Evolutionary conservation across 2,888 invertebrate species (phyloP), one percentile per base, ranked within the genome.

Genomic region (Patella pellucida): DNA sequence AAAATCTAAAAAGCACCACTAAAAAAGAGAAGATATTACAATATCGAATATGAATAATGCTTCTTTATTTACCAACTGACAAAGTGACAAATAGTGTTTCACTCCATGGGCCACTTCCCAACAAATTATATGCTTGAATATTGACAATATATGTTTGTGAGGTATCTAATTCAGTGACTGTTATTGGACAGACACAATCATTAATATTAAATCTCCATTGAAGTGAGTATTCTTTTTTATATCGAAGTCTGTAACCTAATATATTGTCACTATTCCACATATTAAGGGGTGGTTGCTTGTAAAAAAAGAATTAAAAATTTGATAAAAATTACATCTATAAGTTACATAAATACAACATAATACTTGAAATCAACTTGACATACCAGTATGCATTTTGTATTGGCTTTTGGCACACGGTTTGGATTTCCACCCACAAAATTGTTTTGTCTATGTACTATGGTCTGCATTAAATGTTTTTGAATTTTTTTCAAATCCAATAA

Each of bases 41-140:
- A 41, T 41, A 62, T 23, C 15, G 52, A 71, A 16, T 41, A 67
- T 16, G 56, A 23, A 69, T 68, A 56, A 27, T 11, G 41, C 23
- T 27, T 52, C 19, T 12, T 4, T 16, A 12, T 67, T 67, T 85
- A 87, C 87, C 86, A 52, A 86, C 81, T 71, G 87, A 86, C 52
- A 87, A 73, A 78, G 81, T 84, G 52, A 83, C 73, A n/a, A 82
- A 78, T 9, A 68, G 69, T 16, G 79, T 79, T 1, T 69, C 51
- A 71, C 85, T 84, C 83, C 82, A 84, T 0, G 84, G 81, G 14
- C 99, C 98, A 3, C 96, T 95, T 0, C 98, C 98, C 92, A 97
- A 96, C 84, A 97, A 96, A 90, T 99, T 99, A 89, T 95, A 98
- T 0, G 97, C 97, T 0, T 97, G 97, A 77, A 98, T 96, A 92